Conservation (phyloP, 2,888 invertebrate species). For the Drosophila falleni region DNA sequence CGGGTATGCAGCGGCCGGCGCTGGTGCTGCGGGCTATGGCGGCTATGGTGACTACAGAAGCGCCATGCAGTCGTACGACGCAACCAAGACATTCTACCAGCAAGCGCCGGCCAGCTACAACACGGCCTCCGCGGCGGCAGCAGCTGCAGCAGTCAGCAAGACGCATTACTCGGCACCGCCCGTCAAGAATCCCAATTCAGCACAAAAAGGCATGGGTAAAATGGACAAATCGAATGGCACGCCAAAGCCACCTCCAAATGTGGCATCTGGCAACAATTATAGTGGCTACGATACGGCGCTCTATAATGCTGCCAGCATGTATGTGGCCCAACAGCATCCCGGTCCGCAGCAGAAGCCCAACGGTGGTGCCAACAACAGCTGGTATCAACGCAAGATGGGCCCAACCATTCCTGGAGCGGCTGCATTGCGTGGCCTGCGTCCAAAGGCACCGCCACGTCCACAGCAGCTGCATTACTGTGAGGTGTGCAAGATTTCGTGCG, state of each 20-base stretch:
- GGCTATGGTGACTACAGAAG: constrained; percentile 87
- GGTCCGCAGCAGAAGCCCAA: constrained; percentile 73
- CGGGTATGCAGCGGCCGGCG: constrained; percentile 57
- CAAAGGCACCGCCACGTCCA: constrained; percentile 92
- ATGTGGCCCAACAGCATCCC: constrained; percentile 92
- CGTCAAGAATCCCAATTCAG: constrained; percentile 88
- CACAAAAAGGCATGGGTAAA: constrained; percentile 84
- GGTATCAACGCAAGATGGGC: constrained; percentile 88
- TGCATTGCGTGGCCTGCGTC: constrained; percentile 72
- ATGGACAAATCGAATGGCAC: constrained; percentile 80
- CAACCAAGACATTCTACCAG: constrained; percentile 94
- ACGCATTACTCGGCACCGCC: constrained; percentile 87
- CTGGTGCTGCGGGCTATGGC: constrained; percentile 88
- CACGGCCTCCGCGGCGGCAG: constrained; percentile 83
- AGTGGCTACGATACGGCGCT: constrained; percentile 97
- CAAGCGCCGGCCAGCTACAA: constrained; percentile 88
- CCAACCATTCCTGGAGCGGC: constrained; percentile 77
- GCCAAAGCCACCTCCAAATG: constrained; percentile 86
- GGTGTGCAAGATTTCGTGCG: constrained; percentile 99
- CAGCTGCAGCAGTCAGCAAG: constrained; percentile 84
- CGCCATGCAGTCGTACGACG: constrained; percentile 90
- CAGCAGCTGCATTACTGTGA: constrained; percentile 99
- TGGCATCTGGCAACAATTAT: constrained; percentile 90
- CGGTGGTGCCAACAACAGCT: constrained; percentile 66
- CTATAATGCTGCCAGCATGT: constrained; percentile 97